A percentile compares a stretch with the other conserved stretches of the same genome.
phyloP scores from a whole-genome alignment of 2,797 vertebrate genomes.

The Phalloptychus januarius region DNA sequence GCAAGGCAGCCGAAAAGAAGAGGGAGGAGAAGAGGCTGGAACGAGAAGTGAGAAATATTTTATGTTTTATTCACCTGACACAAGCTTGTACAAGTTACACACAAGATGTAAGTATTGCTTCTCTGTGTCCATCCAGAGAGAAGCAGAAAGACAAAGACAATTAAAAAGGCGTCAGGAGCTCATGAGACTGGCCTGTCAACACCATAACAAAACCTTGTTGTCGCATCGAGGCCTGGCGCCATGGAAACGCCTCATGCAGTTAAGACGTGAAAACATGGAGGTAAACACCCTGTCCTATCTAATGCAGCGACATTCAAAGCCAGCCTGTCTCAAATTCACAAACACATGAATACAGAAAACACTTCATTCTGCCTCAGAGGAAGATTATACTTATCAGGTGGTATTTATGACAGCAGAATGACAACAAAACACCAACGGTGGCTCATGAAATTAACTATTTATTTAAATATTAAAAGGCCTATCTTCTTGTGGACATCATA shows the following conservation, averaged over 20 bases:
- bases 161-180: conserved; percentile 80
- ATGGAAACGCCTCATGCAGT: conserved; percentile 86
- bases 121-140: conserved; percentile 76
- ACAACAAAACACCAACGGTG: conserved; percentile 1
- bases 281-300: conserved; percentile 63
- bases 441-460: not conserved
- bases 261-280: conserved; percentile 77
- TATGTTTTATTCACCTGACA: conserved; percentile 23
- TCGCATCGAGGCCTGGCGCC: conserved; percentile 83
- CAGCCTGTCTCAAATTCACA: not conserved
- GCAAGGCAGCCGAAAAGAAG: conserved; percentile 75
- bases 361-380: not conserved
- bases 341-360: not conserved
- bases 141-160: conserved; percentile 86
- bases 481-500: not conserved
- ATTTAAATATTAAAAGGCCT: not conserved
- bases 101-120: conserved; percentile 14
- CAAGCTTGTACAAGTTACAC: not conserved
- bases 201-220: conserved; percentile 82
- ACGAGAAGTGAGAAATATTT: conserved; percentile 77
- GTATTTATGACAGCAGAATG: not conserved
- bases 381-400: not conserved
- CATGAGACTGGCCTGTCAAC: conserved; percentile 78
- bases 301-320: conserved; percentile 4
- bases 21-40: conserved; percentile 84